Percentiles rank a stretch among this genome's conserved stretches.
Evolutionary conservation across 2,113 vertebrate species (phyloP).

Genomic region (Amia ocellicauda): DNA sequence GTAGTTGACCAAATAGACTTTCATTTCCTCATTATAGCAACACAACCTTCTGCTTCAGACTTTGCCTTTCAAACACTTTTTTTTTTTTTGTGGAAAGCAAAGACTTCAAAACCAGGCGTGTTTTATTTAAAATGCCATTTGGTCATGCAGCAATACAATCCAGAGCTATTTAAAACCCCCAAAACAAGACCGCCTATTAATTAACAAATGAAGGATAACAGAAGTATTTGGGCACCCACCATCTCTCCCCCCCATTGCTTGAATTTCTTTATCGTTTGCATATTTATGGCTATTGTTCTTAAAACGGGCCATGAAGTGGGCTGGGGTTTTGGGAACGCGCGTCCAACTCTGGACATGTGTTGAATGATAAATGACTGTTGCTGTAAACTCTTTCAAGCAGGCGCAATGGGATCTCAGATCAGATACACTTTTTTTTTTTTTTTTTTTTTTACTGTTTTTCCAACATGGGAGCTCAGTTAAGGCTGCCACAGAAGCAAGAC

Average conservation of each 20-base stretch:
- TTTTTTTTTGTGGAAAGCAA: too few species aligned
- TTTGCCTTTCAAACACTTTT: too few species aligned
- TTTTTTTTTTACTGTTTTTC: neutral
- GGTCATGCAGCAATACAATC: slow-evolving; percentile 10
- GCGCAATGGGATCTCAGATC: neutral
- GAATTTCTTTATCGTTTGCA: neutral
- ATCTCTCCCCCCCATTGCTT: neutral
- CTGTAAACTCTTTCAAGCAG: neutral
- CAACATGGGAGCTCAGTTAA: neutral
- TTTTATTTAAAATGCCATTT: slow-evolving; percentile 14
- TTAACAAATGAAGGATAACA: slow-evolving; percentile 1
- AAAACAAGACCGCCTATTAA: slow-evolving; percentile 15
- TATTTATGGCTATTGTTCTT: neutral
- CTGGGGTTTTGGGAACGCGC: neutral
- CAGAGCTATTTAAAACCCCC: slow-evolving; percentile 32
- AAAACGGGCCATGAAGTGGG: neutral
- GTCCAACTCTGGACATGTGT: slow-evolving; percentile 4
- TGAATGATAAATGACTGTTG: neutral
- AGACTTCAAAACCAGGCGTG: neutral
- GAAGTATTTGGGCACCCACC: slow-evolving; percentile 6
- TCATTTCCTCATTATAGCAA: too few species aligned
- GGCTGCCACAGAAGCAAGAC: slow-evolving; percentile 34
- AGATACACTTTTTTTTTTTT: neutral
- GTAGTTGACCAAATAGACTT: too few species aligned
- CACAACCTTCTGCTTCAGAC: too few species aligned